These are phyloP conservation scores for Drosophila aldrichi DNA, from an alignment of 2,888 invertebrate genomes.

Conservation along the genomic window DNA sequence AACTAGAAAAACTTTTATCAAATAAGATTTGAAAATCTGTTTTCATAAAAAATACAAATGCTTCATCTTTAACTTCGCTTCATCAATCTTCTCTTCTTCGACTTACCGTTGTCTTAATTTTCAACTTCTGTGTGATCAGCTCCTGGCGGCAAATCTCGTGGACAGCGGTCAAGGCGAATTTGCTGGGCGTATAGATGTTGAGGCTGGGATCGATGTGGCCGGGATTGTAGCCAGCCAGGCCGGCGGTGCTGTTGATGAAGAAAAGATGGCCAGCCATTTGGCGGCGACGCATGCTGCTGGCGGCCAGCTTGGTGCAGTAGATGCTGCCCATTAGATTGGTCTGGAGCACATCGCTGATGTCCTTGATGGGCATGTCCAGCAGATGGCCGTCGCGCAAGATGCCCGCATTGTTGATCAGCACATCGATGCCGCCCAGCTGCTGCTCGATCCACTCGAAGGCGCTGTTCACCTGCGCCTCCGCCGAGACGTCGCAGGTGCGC, in stretches of 20 bases:
- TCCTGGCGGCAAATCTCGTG: conserved; percentile 83
- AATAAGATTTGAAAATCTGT: no score
- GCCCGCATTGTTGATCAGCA: conserved; percentile 88
- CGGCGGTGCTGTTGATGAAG: conserved; percentile 81
- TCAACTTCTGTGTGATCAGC: conserved; percentile 73
- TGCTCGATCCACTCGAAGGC: conserved; percentile 86
- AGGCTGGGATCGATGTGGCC: conserved; percentile 67
- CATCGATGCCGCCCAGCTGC: conserved; percentile 87
- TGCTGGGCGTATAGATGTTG: conserved; percentile 83
- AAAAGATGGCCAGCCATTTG: conserved; percentile 80
- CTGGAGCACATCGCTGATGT: conserved; percentile 84
- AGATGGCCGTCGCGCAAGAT: conserved; percentile 79
- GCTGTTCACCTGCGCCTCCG: conserved; percentile 86
- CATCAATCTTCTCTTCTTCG: no score
- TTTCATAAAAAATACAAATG: no score
- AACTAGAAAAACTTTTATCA: no score
- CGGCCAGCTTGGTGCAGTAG: conserved; percentile 86
- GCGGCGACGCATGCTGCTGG: conserved; percentile 85
- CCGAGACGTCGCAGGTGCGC: conserved; percentile 85
- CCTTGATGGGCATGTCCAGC: conserved; percentile 72
- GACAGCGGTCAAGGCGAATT: conserved; percentile 83
- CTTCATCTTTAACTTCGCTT: no score
- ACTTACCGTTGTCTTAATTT: conserved; percentile 84
- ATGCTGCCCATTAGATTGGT: conserved; percentile 86
- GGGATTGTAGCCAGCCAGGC: conserved; percentile 75